Evolutionary conservation across 2,888 invertebrate species (phyloP).

Genomic region (Dynastes maya): DNA sequence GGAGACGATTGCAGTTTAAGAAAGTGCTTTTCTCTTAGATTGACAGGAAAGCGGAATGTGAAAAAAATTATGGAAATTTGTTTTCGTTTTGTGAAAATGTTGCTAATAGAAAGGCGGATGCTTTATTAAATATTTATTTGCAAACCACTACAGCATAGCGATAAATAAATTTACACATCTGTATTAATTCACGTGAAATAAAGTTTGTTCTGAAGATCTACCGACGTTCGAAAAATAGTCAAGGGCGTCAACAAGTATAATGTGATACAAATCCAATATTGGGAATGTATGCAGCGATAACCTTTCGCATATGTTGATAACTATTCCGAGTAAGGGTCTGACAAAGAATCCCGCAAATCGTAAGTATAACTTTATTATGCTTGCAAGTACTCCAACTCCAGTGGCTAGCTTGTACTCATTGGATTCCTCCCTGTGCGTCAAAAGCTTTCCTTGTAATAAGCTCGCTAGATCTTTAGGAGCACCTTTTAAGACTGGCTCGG

Average conservation of each 20-base stretch:
- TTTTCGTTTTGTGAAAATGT: too few relatives aligned
- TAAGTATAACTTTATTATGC: constrained; percentile 8
- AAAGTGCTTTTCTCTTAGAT: too few relatives aligned
- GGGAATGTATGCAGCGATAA: not conserved
- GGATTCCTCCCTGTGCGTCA: not conserved
- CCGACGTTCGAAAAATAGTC: constrained; percentile 2
- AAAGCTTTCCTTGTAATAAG: not conserved
- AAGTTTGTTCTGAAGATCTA: constrained; percentile 4
- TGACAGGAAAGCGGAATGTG: too few relatives aligned
- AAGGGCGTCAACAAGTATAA: not conserved
- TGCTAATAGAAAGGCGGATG: too few relatives aligned
- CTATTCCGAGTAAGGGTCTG: not conserved
- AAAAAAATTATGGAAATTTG: too few relatives aligned
- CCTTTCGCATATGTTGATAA: not conserved
- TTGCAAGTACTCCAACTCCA: not conserved
- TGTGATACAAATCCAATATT: not conserved
- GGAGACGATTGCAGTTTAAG: too few relatives aligned
- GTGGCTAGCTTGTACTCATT: constrained; percentile 11
- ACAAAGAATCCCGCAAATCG: constrained; percentile 8
- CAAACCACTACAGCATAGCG: too few relatives aligned
- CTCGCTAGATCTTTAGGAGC: not conserved
- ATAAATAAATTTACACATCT: not conserved
- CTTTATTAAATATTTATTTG: too few relatives aligned
- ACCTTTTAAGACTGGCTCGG: not conserved
- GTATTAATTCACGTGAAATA: not conserved